Evolutionary conservation across 2,797 vertebrate genomes (phyloP), one percentile per base, ranked within the genome.

Genomic region (Cottoperca gobio): DNA sequence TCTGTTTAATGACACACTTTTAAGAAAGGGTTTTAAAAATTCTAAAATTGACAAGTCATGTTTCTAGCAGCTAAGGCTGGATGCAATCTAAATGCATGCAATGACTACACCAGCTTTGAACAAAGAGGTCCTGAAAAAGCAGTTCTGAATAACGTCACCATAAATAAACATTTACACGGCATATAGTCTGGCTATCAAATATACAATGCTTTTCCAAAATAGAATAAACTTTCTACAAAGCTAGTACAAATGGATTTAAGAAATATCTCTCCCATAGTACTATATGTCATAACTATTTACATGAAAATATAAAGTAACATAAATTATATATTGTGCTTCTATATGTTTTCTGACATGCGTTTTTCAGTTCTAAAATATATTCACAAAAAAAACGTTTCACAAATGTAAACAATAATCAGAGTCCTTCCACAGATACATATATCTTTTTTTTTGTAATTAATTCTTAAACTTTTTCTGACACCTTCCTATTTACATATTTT

Each of bases 171-270:
- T 91, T 81, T 82, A 84, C 73, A 87, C 84, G 63, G 75, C 58
- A 75, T 85, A 83, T 83, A 19, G 75, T 88, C 82, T 83, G 81
- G 77, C 89, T 93, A 93, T 92, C 90, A 94, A 94, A 94, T 93
- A 93, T 92, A 94, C 83, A 65, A 87, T 73, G 83, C 85, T 94
- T 86, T 93, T 74, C 88, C 88, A 93, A 93, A 94, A 94, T 91
- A 93, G 90, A 92, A 87, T 89, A 55, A 70, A 92, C 86, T 91
- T 91, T 93, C 93, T 93, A 94, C 87, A 94, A 93, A 93, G 90
- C 91, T 82, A 90, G 84, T 93, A 94, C 91, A 93, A 94, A 92
- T 92, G 89, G 87, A 89, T 88, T 87, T 86, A 82, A 88, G 90
- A 91, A 91, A 89, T 73, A 79, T 77, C 59, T 88, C 77, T 85